These are phyloP conservation scores for Nesogale talazaci DNA, from an alignment of 2,113 vertebrate species.

Conservation along the genomic window DNA sequence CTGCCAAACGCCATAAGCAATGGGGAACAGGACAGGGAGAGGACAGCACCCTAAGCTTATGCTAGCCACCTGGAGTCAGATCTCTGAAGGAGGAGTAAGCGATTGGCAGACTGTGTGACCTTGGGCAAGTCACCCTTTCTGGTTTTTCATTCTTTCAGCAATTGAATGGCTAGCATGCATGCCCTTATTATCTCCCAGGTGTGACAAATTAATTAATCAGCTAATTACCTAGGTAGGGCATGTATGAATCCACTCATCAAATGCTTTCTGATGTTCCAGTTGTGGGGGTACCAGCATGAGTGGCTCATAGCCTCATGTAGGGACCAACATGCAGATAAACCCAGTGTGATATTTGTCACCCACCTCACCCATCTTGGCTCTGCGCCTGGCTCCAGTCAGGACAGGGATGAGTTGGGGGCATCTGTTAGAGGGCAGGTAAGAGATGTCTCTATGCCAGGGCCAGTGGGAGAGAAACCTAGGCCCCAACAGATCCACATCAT, in stretches of 20 bases:
- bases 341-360: rapidly evolving
- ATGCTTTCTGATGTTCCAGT: not conserved
- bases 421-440: not conserved
- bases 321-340: rapidly evolving
- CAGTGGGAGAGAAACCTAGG: not conserved
- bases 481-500: not conserved
- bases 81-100: not conserved
- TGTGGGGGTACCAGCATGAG: not conserved
- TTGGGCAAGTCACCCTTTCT: not conserved
- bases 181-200: not conserved
- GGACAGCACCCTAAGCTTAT: not conserved
- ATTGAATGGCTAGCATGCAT: not conserved
- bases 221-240: not conserved
- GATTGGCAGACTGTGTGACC: not conserved
- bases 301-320: not conserved
- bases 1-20: too few relatives aligned
- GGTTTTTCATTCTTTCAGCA: not conserved
- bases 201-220: not conserved
- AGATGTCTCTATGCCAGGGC: not conserved
- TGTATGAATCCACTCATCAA: not conserved
- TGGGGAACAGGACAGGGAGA: not conserved
- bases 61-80: not conserved
- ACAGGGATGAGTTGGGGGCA: not conserved
- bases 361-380: not conserved
- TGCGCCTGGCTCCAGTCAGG: not conserved